Conservation (phyloP, 2,797 vertebrate species). For the Chloroceryle inda region DNA sequence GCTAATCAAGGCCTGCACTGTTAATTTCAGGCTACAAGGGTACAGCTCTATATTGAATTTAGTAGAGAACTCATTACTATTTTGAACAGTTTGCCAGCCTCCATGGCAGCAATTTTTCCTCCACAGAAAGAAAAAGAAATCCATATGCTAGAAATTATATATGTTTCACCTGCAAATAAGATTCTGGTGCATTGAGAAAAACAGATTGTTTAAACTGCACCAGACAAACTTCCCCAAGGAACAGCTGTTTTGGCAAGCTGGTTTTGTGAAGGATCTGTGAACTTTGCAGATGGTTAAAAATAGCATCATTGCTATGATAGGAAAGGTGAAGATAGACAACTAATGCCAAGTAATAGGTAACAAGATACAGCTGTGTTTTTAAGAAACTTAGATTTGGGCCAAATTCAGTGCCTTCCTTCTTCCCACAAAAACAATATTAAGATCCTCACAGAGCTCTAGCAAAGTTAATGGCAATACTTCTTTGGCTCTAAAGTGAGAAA, state of each 20-base stretch:
- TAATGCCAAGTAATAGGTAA: neutral
- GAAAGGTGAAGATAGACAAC: neutral
- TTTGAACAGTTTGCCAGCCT: conserved; percentile 1
- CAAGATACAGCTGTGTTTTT: neutral
- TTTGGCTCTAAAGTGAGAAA: neutral
- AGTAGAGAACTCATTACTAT: neutral
- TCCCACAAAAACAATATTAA: neutral
- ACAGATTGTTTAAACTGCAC: neutral
- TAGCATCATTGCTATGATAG: neutral
- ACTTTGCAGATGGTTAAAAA: neutral
- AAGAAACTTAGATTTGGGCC: neutral
- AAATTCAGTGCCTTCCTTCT: neutral
- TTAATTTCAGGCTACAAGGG: neutral
- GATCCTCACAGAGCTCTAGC: neutral
- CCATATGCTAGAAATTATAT: neutral
- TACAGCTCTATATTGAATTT: neutral
- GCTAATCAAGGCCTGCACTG: neutral
- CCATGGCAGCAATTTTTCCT: neutral
- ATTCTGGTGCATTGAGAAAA: neutral
- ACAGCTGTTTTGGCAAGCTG: neutral
- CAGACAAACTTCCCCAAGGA: neutral
- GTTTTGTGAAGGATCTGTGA: neutral
- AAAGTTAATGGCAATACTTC: neutral
- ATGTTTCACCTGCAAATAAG: conserved; percentile 14
- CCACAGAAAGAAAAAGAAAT: neutral